Base-by-base conservation (phyloP, 2,888 invertebrate genomes). In the Cabera pusaria region DNA sequence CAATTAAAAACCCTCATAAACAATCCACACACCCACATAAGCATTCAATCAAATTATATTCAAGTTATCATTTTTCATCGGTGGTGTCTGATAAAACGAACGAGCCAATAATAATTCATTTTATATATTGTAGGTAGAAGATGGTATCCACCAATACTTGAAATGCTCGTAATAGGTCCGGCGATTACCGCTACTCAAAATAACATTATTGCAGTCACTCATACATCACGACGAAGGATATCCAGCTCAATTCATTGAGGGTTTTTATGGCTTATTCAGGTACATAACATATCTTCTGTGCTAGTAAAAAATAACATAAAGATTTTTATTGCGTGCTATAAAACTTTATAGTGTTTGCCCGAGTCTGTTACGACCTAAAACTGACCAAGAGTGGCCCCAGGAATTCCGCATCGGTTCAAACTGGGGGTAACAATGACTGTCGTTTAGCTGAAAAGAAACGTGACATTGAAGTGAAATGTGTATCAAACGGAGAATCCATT, bases 251-350 rank as follows among this genome's bases (percentile, higher is more conserved):
- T 31, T 36, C 31, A 41, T 41, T 31, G 26, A 31, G 17, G 22
- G 3, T 5, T 32, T 29, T 40, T 36, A 40, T 25, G 3, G 28
- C 22, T 20, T 41, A 35, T 35, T 41, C 35, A 41, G 35, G 34
- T 41, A 36, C 29, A 28, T 27, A n/a, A 39, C 34, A 19, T 36
- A 21, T 32, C 22, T 36, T 40, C 28, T 5, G 25, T 26, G 36
- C 40, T 31, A 36, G 9, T 47, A 37, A 37, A 41, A 40, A 40
- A 47, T 37, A 40, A 39, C 47, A 40, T 40, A 38, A 49, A 44
- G 39, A 37, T 25, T 43, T 46, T 51, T 51, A 51, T 38, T 37
- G 29, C 27, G 10, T 19, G 20, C 16, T 23, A 44, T 51, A 47
- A 51, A 51, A 47, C 33, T 39, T 47, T 42, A 47, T 44, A 39